Conservation (phyloP, 23 tunicate species). For the Styela clava region DNA sequence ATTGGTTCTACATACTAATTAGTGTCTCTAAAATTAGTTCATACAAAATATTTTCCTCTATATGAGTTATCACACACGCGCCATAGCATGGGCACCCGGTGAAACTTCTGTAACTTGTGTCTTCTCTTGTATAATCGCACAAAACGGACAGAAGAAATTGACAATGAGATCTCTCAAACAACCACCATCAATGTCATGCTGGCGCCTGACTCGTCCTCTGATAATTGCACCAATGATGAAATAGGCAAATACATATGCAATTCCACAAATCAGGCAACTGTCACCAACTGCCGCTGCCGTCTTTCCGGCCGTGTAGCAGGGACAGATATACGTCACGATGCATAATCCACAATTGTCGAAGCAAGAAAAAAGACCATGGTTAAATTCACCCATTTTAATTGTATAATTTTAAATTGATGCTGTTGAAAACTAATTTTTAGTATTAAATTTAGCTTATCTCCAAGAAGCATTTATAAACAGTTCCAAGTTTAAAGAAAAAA, state of each 20-base stretch:
- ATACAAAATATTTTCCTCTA: too few relatives aligned
- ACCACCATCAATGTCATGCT: conserved; percentile 34
- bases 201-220: conserved; percentile 41
- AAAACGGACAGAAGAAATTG: conserved; percentile 43
- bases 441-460: too few relatives aligned
- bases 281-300: conserved; percentile 66
- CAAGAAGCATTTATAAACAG: too few relatives aligned
- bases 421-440: too few relatives aligned
- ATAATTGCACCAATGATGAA: conserved; percentile 60
- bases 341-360: conserved; percentile 69
- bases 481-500: too few relatives aligned
- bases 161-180: conserved; percentile 31
- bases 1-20: too few relatives aligned
- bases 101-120: conserved; percentile 12
- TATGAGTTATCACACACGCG: conserved; percentile 41
- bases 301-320: conserved; percentile 61
- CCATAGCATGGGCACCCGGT: conserved; percentile 14
- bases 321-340: conserved; percentile 37
- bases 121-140: conserved; percentile 49
- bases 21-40: too few relatives aligned
- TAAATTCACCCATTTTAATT: conserved; percentile 16
- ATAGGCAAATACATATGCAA: conserved; percentile 38
- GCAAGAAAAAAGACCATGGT: conserved; percentile 44
- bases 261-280: conserved; percentile 28
- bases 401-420: too few relatives aligned